A percentile compares a stretch with the other conserved stretches of the same genome.
phyloP scores from a whole-genome alignment of 37 sponge, comb jelly and placozoan species.

The Chondrosia reniformis region DNA sequence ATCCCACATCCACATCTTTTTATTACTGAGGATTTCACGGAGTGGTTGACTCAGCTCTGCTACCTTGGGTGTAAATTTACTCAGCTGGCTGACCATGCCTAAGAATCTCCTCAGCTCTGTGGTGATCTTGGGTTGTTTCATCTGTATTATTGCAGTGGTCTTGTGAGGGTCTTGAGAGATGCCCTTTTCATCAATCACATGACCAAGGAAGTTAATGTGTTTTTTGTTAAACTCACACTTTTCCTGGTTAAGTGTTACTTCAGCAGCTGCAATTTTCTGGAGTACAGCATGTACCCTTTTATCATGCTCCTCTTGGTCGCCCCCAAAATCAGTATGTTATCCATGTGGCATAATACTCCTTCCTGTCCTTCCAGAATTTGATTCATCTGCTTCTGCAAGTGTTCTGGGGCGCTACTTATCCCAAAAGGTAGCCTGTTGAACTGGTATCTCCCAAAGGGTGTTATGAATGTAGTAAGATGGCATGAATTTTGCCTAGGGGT shows the following conservation, averaged over 20 bases:
- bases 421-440: too few relatives aligned
- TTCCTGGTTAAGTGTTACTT: conserved; percentile 26
- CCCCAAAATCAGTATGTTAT: too few relatives aligned
- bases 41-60: conserved; percentile 6
- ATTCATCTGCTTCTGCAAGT: too few relatives aligned
- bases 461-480: too few relatives aligned
- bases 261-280: conserved; percentile 21
- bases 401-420: too few relatives aligned
- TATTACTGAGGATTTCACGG: conserved; percentile 6
- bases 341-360: too few relatives aligned
- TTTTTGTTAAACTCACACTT: conserved; percentile 30
- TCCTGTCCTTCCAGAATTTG: too few relatives aligned
- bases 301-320: too few relatives aligned
- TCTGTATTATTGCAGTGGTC: neutral
- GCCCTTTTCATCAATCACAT: conserved; percentile 28
- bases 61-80: conserved; percentile 4
- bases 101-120: neutral
- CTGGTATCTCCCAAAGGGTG: too few relatives aligned
- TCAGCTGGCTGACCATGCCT: neutral
- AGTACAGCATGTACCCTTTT: too few relatives aligned
- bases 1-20: conserved; percentile 9
- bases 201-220: conserved; percentile 25
- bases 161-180: conserved; percentile 15
- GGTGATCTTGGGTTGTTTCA: neutral
- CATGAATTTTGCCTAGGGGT: too few relatives aligned